Evolutionary conservation across 2,888 invertebrate genomes (phyloP), one percentile per base, ranked within the genome.

Genomic region (Scaptomyza flava): DNA sequence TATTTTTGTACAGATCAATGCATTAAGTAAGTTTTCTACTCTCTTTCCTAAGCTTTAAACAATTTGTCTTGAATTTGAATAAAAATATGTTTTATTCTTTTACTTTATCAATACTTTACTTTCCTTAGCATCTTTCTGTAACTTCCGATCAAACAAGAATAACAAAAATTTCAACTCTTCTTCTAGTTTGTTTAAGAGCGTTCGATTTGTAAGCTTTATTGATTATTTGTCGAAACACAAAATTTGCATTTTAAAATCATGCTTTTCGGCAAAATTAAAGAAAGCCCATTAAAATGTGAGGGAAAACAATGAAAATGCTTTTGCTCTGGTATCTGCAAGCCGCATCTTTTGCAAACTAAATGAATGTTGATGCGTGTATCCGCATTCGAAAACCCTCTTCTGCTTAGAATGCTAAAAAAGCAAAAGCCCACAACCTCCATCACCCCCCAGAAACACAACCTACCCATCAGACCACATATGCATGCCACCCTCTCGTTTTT

Each of bases 291-390:
- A 61, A 58, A 76, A 63, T 53, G 56, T 48, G 59, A 9, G 41
- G 59, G 46, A 59, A 71, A 45, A 68, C 72, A 76, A 70, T 57
- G 71, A 47, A 57, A 67, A 60, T 63, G 53, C 43, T 50, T 23
- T 9, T 46, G 11, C 12, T 31, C 14, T 36, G 64, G 45, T 71
- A 74, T 74, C 74, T 20, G 45, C 38, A 27, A 43, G 60, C 59
- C 74, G 54, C 77, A 74, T 74, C 76, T 75, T 36, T 65, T 33
- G 62, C 62, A 63, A 67, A 54, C 76, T 58, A 68, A 76, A 75
- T 75, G 68, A 76, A 76, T 75, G 68, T 23, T 68, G 77, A 75
- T 75, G 74, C 74, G 77, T 76, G 75, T 68, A 63, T 71, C 56
- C 72, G 68, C 74, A 76, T 68, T 76, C 47, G 54, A 68, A 76